Evolutionary conservation across 2,888 invertebrate species (phyloP).

Genomic region (Anagyrus pseudococci): DNA sequence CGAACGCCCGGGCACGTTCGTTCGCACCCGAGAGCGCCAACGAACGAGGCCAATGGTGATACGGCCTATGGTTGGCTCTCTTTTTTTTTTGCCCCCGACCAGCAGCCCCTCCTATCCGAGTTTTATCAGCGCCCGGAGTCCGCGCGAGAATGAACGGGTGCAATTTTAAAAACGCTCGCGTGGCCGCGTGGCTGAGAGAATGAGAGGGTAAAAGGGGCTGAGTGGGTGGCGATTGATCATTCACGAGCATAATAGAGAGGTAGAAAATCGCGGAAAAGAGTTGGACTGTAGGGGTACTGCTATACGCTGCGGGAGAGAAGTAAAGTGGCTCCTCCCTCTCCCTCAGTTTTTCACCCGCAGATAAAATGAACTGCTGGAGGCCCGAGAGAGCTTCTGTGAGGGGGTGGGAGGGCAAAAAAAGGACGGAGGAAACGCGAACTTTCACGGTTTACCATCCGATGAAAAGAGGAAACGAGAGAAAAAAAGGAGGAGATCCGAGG

Average conservation of each 20-base stretch:
- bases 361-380: too few relatives aligned
- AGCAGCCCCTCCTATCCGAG: too few relatives aligned
- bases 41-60: conserved; percentile 2
- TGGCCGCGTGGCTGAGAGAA: too few relatives aligned
- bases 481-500: conserved; percentile 5
- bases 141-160: conserved; percentile 44
- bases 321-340: too few relatives aligned
- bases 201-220: conserved; percentile 39
- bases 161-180: conserved; percentile 45
- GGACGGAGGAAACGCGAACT: conserved; percentile 9
- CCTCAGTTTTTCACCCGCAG: too few relatives aligned
- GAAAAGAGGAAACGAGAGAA: not conserved
- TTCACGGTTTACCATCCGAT: conserved; percentile 2
- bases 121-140: conserved; percentile 14
- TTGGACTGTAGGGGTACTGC: too few relatives aligned
- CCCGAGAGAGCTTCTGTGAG: not conserved
- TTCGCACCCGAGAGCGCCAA: not conserved
- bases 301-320: too few relatives aligned
- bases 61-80: not conserved
- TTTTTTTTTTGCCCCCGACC: too few relatives aligned
- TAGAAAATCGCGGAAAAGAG: too few relatives aligned
- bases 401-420: not conserved
- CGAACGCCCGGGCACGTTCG: not conserved
- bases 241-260: conserved; percentile 37
- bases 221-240: conserved; percentile 45